Evolutionary conservation across 2,888 invertebrate species (phyloP).

Genomic region (Drosophila siamana): DNA sequence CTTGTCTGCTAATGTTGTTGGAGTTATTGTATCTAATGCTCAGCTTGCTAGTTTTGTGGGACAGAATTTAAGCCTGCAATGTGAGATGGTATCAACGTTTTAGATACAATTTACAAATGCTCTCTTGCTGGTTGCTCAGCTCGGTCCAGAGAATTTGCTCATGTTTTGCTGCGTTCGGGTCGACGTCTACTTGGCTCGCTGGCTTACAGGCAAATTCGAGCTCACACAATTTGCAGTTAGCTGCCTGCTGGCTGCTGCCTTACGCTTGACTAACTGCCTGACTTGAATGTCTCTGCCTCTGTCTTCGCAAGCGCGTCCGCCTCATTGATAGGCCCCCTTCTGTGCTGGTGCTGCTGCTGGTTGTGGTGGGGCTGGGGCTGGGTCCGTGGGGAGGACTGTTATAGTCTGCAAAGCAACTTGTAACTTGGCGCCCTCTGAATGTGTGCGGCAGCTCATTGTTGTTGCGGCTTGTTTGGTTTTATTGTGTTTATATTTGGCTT

Average conservation of each 20-base stretch:
- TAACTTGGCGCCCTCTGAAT: conserved; percentile 55
- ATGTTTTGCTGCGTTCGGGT: conserved; percentile 17
- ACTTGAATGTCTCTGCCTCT: conserved; percentile 42
- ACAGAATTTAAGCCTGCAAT: conserved; percentile 52
- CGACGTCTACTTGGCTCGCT: conserved; percentile 30
- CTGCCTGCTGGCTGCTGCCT: conserved; percentile 40
- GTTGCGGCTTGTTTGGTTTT: conserved; percentile 80
- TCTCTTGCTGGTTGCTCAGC: conserved; percentile 15
- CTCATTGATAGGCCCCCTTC: conserved; percentile 11
- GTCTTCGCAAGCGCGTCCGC: too few species aligned
- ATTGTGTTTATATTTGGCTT: conserved; percentile 81
- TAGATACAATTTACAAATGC: conserved; percentile 54
- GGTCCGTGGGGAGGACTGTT: conserved; percentile 8
- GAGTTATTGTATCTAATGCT: conserved; percentile 71
- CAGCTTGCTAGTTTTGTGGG: conserved; percentile 25
- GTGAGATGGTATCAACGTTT: conserved; percentile 70
- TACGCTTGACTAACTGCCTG: conserved; percentile 71
- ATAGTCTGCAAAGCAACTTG: conserved; percentile 43
- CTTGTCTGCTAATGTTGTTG: conserved; percentile 45
- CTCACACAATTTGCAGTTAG: conserved; percentile 78
- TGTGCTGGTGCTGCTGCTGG: too few species aligned
- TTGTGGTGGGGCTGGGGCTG: too few species aligned
- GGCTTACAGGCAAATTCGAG: conserved; percentile 72
- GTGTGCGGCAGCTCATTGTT: conserved; percentile 63
- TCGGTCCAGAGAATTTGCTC: conserved; percentile 7